Percentiles rank a stretch among this genome's conserved stretches.
These are phyloP conservation scores for Psammodynastes pulverulentus DNA, from an alignment of 2,113 vertebrate genomes.

Conservation along the genomic window DNA sequence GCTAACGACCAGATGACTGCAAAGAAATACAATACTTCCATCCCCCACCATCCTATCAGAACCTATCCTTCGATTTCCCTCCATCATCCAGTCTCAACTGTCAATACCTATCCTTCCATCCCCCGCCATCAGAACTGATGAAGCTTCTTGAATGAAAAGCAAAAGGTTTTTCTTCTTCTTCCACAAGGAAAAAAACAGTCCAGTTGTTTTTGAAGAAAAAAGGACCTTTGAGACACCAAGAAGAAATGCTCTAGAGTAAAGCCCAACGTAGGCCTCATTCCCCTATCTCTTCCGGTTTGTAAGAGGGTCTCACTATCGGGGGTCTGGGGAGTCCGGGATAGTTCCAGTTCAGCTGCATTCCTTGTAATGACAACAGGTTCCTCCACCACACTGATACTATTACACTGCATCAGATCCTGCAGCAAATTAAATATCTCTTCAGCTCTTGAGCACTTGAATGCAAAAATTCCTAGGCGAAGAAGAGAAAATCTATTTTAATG, in stretches of 20 bases:
- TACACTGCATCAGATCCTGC: conserved; percentile 98
- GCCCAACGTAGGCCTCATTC: background rate
- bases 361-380: conserved; percentile 89
- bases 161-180: background rate
- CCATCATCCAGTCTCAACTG: no score
- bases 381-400: conserved; percentile 96
- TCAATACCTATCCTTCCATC: background rate
- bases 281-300: accelerated
- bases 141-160: background rate
- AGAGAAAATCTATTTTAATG: background rate
- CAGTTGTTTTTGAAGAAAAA: background rate
- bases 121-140: background rate
- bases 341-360: conserved; percentile 77
- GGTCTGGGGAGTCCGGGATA: conserved; percentile 81
- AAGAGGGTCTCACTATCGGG: conserved; percentile 76
- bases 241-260: background rate
- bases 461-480: conserved; percentile 87
- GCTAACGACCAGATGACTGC: background rate
- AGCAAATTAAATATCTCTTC: conserved; percentile 98
- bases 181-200: background rate
- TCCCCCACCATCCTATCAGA: background rate
- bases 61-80: background rate
- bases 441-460: conserved; percentile 94
- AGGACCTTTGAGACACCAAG: background rate
- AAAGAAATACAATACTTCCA: background rate